Conservation (phyloP, 2,888 invertebrate genomes). For the Calliphora vomitoria region DNA sequence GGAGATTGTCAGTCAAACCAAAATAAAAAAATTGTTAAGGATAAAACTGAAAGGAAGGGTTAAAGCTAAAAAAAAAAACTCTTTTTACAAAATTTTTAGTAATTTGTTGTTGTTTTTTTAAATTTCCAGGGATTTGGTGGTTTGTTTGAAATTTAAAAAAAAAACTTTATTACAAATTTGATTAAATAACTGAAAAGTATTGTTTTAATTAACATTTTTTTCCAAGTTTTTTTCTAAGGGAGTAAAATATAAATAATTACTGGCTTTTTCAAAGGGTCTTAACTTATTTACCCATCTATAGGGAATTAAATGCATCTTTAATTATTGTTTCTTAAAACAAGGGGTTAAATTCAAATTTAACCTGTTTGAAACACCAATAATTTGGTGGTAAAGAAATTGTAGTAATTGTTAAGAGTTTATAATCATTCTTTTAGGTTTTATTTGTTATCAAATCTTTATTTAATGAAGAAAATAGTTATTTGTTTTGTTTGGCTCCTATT, state of each 20-base stretch:
- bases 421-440: conserved; percentile 19
- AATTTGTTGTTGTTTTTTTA: conserved; percentile 36
- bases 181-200: conserved; percentile 56
- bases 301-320: conserved; percentile 38
- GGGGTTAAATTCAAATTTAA: conserved; percentile 54
- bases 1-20: conserved; percentile 60
- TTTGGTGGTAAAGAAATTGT: conserved; percentile 26
- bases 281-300: conserved; percentile 51
- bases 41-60: conserved; percentile 35
- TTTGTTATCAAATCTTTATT: conserved; percentile 63
- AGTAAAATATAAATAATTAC: conserved; percentile 34
- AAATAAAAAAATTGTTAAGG: conserved; percentile 15
- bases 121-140: conserved; percentile 67
- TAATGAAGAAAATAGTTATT: conserved; percentile 55
- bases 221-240: conserved; percentile 2
- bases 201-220: conserved; percentile 62
- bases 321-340: conserved; percentile 9
- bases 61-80: background rate
- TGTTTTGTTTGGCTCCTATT: conserved; percentile 1
- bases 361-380: conserved; percentile 43
- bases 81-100: background rate
- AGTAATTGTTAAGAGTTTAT: conserved; percentile 45
- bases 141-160: conserved; percentile 9
- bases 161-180: conserved; percentile 58
- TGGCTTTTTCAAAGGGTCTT: background rate